Base-by-base conservation (phyloP, 2,113 vertebrate species). In the Noctilio leporinus region DNA sequence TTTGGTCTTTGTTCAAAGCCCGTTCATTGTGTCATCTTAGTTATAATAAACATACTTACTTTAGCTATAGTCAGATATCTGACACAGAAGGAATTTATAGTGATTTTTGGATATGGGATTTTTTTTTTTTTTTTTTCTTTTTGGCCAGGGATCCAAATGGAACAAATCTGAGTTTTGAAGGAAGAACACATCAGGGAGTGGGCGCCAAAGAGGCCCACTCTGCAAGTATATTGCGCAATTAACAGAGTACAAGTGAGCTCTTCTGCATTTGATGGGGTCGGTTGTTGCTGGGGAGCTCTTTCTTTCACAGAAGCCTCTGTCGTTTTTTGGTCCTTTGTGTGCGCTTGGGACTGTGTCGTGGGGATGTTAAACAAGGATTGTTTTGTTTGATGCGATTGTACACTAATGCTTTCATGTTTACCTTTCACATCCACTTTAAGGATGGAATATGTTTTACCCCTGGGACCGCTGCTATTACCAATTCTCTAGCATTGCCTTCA, bases 391-490 rank as follows among this genome's bases (percentile, higher is more conserved):
- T 69, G n/a, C 30, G 87, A 76, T 91, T 81, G 47, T 11, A 64
- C 90, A 93, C 88, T 77, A 85, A 51, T 72, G 38, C 82, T 89
- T 88, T 95, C n/a, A 45, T 96, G 78, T 97, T 97, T 95, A 94
- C 94, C 96, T 97, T 97, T 94, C 91, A 69, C 69, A 88, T 90
- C 73, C 94, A 91, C 92, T 96, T 94, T 91, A 80, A 93, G 77
- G 85, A 64, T 3, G 35, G 94, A 90, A 59, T 92, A 62, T 94
- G 90, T 92, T 94, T 95, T 95, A 92, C 95, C 90, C 30, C 22
- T 53, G 84, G 95, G 92, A 81, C 72, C 24, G 77, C 51, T 90
- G 94, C 91, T 95, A 38, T 53, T 92, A 94, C 88, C 49, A 11
- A 24, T 77, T 86, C 95, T 92, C 81, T 28, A 96, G 80, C 64